These are phyloP conservation scores for Furcula furcula DNA, from an alignment of 2,888 invertebrate species.

Conservation along the genomic window DNA sequence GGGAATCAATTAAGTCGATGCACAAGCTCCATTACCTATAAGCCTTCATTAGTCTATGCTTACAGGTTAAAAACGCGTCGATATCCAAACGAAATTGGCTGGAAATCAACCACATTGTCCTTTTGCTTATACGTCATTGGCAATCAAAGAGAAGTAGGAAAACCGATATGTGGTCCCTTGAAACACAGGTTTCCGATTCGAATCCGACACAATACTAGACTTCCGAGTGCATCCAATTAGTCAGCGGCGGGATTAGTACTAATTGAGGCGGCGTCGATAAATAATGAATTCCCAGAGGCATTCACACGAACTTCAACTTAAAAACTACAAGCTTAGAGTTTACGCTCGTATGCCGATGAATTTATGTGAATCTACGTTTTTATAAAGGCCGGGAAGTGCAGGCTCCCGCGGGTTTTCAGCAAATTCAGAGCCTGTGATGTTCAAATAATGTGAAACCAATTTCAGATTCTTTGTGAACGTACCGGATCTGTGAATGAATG, in stretches of 20 bases:
- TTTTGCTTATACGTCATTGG: neutral
- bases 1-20: too few species aligned
- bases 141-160: neutral
- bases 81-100: neutral
- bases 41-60: too few species aligned
- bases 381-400: constrained; percentile 12
- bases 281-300: constrained; percentile 15
- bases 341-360: neutral
- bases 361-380: constrained; percentile 11
- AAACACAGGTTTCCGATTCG: neutral
- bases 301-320: constrained; percentile 8
- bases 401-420: constrained; percentile 19
- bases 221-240: constrained; percentile 33
- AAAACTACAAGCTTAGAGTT: constrained; percentile 3
- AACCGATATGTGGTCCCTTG: neutral
- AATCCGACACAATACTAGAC: constrained; percentile 9
- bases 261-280: constrained; percentile 26
- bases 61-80: neutral
- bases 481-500: constrained; percentile 20
- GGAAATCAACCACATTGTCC: neutral
- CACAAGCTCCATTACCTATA: too few species aligned
- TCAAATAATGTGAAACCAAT: constrained; percentile 24
- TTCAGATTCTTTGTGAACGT: constrained; percentile 11
- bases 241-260: constrained; percentile 33
- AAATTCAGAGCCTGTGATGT: constrained; percentile 22